phyloP scores from a whole-genome alignment of 2,797 vertebrate genomes.

The Antrozous pallidus region DNA sequence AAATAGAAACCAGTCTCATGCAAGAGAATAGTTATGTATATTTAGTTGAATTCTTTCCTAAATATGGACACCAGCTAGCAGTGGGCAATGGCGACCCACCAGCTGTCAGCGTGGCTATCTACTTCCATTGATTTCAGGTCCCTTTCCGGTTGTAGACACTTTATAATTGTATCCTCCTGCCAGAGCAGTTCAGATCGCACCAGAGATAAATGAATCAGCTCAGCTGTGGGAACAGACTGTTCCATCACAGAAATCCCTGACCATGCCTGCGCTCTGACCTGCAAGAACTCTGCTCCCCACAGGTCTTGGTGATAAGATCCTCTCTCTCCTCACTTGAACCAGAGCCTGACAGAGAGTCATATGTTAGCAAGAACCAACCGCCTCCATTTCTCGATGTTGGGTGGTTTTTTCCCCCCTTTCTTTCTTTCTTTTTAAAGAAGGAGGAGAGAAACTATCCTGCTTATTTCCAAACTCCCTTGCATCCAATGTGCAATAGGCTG shows the following conservation, averaged over 20 bases:
- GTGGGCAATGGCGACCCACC: background rate
- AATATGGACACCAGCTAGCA: rapidly evolving
- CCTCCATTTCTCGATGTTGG: background rate
- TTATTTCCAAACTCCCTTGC: constrained; percentile 81
- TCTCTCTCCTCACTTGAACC: constrained; percentile 57
- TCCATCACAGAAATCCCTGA: constrained; percentile 73
- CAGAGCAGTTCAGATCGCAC: background rate
- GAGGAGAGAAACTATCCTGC: constrained; percentile 56
- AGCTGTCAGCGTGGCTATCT: background rate
- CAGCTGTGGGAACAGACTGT: constrained; percentile 37
- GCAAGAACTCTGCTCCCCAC: constrained; percentile 67
- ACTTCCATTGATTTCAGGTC: constrained; percentile 1
- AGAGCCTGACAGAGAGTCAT: constrained; percentile 55
- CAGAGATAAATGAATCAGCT: constrained; percentile 75
- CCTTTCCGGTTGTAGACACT: background rate
- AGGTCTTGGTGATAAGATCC: constrained; percentile 36
- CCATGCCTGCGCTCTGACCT: constrained; percentile 51
- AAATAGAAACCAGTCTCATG: background rate
- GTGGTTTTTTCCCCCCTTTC: background rate
- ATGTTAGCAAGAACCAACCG: constrained; percentile 35
- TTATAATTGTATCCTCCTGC: background rate
- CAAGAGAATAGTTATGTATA: background rate
- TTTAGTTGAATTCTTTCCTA: background rate
- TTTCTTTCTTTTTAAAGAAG: constrained; percentile 40
- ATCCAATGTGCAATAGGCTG: constrained; percentile 81